Evolutionary conservation across 2,113 vertebrate species (phyloP).

Genomic region (Nerophis ophidion): DNA sequence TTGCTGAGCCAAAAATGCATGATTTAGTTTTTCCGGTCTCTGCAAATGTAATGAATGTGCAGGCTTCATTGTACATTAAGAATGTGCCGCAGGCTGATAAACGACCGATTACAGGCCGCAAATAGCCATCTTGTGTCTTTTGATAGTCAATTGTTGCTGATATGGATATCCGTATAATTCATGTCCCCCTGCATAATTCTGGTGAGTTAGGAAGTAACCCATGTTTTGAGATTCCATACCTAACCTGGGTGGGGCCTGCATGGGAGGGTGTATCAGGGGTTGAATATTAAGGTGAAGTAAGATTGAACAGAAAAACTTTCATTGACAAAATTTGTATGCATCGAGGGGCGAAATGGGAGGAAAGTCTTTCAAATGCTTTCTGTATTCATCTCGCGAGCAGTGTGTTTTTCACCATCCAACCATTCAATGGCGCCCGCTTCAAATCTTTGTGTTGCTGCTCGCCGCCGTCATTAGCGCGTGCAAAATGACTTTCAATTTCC

Average conservation of each 20-base stretch:
- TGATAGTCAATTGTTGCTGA: too few relatives aligned
- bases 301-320: constrained; percentile 38
- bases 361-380: constrained; percentile 49
- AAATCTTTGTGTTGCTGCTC: constrained; percentile 50
- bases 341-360: constrained; percentile 37
- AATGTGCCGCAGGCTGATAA: too few relatives aligned
- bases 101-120: too few relatives aligned
- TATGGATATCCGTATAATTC: too few relatives aligned
- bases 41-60: too few relatives aligned
- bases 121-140: too few relatives aligned
- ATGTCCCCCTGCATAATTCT: too few relatives aligned
- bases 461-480: constrained; percentile 33
- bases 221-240: constrained; percentile 26
- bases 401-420: constrained; percentile 47
- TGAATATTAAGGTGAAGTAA: constrained; percentile 30
- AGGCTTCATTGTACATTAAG: too few relatives aligned
- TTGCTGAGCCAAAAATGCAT: too few relatives aligned
- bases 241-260: constrained; percentile 21
- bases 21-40: too few relatives aligned
- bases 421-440: constrained; percentile 38
- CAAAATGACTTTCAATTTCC: constrained; percentile 41
- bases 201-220: constrained; percentile 1
- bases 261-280: constrained; percentile 37
- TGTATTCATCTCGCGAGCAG: constrained; percentile 51
- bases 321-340: constrained; percentile 53